These are phyloP conservation scores for Dicrostonyx torquatus DNA, from an alignment of 2,797 vertebrate genomes.

Conservation along the genomic window DNA sequence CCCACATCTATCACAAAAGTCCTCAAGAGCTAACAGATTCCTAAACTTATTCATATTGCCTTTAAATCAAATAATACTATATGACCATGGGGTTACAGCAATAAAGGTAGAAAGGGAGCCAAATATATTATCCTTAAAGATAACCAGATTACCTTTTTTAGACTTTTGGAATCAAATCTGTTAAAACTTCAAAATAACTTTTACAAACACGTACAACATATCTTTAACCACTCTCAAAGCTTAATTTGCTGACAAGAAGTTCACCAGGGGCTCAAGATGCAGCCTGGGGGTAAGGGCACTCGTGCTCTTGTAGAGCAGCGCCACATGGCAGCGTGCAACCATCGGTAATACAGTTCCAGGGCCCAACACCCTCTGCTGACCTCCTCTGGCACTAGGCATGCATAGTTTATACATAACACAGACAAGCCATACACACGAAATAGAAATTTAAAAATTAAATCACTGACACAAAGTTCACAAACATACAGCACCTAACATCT, in stretches of 20 bases:
- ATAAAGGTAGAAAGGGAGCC: slow-evolving; percentile 8
- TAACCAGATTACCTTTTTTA: not conserved
- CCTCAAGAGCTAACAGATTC: slow-evolving; percentile 7
- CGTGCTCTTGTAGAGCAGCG: not conserved
- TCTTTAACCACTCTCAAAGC: slow-evolving; percentile 57
- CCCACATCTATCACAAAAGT: not conserved
- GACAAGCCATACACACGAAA: not conserved
- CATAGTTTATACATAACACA: not conserved
- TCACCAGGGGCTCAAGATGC: not conserved
- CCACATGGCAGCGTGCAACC: not conserved
- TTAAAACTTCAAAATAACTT: slow-evolving; percentile 57
- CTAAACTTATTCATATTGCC: slow-evolving; percentile 5
- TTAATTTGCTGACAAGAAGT: slow-evolving; percentile 27
- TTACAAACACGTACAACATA: not conserved
- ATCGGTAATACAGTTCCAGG: not conserved
- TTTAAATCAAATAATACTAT: slow-evolving; percentile 23
- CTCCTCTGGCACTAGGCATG: not conserved
- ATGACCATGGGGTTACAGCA: not conserved
- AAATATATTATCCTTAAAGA: slow-evolving; percentile 25
- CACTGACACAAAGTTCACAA: not conserved
- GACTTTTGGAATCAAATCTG: not conserved
- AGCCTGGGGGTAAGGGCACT: not conserved
- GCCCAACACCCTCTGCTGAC: not conserved
- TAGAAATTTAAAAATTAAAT: not conserved
- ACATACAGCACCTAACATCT: not conserved